Base-by-base conservation (phyloP, 2,888 invertebrate genomes). In the Anoplius nigerrimus region DNA sequence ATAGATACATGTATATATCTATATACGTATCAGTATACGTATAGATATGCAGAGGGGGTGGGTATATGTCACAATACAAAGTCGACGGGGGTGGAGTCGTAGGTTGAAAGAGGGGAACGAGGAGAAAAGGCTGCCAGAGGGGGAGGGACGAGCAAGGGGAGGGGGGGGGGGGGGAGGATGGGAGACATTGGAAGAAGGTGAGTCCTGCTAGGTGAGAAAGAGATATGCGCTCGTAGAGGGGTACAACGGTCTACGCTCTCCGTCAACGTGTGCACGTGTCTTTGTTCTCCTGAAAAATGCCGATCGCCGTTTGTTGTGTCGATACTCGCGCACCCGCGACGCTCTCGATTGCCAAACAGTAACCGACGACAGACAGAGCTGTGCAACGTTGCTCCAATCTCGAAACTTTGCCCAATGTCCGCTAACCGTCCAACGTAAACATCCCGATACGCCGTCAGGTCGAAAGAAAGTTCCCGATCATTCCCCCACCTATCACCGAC, bases 181-280 rank as follows among this genome's bases (percentile, higher is more conserved):
- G n/a, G n/a, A n/a, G n/a, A n/a, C n/a, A n/a, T n/a, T n/a, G n/a
- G n/a, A n/a, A 42, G 43, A 46, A 16, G 46, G 48, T 5, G 58
- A 24, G 48, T 56, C 15, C 15, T 34, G 16, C 46, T 57, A 59
- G 34, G 57, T 48, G 51, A 52, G 61, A 56, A 22, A 59, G 53
- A 66, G 59, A 27, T 52, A 72, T 63, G 66, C 54, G 45, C 54
- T 57, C 61, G 43, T 3, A 34, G 34, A 34, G 34, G 20, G 56
- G 64, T 58, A 21, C 58, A 71, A 76, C 60, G 69, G 75, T 75
- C 64, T 71, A 59, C 59, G 43, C 57, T 66, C 53, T 51, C 15
- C 66, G 62, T 48, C 63, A 34, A 45, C 51, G 54, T 71, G 64
- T 65, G 45, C 59, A 16, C 48, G 56, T 68, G 54, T 68, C 42